Conservation (phyloP, 2,113 vertebrate species). For the Podarcis raffonei region DNA sequence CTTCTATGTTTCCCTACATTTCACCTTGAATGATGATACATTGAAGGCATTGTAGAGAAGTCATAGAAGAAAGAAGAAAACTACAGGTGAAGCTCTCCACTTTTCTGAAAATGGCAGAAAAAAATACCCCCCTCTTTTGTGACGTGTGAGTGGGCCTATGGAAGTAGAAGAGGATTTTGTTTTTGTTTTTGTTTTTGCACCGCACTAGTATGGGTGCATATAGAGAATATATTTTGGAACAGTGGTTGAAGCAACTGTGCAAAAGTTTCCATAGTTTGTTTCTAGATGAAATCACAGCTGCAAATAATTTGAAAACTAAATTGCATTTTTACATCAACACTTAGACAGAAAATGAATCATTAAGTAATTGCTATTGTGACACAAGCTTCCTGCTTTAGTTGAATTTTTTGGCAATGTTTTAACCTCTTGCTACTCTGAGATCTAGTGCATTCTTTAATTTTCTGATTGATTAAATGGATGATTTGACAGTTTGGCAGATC, state of each 20-base stretch:
- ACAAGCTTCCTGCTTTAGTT: conserved; percentile 65
- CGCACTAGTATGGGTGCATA: too few species aligned
- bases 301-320: conserved; percentile 74
- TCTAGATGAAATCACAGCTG: conserved; percentile 59
- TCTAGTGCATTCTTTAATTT: conserved; percentile 77
- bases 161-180: too few species aligned
- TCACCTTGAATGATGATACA: too few species aligned
- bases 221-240: conserved; percentile 21
- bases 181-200: too few species aligned
- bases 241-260: conserved; percentile 47
- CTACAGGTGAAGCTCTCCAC: too few species aligned
- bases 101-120: too few species aligned
- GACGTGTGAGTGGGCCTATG: too few species aligned
- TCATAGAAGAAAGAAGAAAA: too few species aligned
- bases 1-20: too few species aligned
- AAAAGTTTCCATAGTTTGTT: conserved; percentile 58
- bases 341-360: conserved; percentile 72
- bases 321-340: conserved; percentile 70
- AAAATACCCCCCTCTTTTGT: too few species aligned
- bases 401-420: conserved; percentile 69
- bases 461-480: conserved; percentile 83
- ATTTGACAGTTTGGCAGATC: conserved; percentile 81
- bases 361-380: conserved; percentile 79
- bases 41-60: too few species aligned
- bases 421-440: conserved; percentile 64